phyloP scores from a whole-genome alignment of 2,888 invertebrate species.

The Auanema freiburgensis region DNA sequence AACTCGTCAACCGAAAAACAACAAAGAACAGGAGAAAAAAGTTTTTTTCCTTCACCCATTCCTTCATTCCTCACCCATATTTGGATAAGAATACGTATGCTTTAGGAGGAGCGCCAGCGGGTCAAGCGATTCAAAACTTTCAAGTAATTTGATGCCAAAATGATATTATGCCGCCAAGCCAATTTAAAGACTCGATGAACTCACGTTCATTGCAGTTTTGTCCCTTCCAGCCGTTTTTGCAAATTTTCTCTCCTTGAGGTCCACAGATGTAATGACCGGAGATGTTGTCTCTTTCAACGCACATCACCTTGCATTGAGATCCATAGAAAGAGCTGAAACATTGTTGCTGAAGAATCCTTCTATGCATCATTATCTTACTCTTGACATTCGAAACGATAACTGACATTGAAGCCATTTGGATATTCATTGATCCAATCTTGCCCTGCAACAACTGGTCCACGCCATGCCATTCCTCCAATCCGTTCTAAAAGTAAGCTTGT shows the following conservation, averaged over 20 bases:
- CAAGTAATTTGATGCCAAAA: too few relatives aligned
- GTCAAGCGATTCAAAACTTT: too few relatives aligned
- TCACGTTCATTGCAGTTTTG: slow-evolving; percentile 14
- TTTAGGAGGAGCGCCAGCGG: too few relatives aligned
- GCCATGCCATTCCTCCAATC: neutral
- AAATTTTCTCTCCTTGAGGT: slow-evolving; percentile 11
- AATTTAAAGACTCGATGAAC: too few relatives aligned
- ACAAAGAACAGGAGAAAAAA: too few relatives aligned
- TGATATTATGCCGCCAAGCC: too few relatives aligned
- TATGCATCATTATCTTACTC: neutral
- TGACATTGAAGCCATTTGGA: neutral
- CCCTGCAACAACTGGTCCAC: slow-evolving; percentile 10
- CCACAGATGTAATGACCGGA: slow-evolving; percentile 15
- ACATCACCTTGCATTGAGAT: slow-evolving; percentile 10
- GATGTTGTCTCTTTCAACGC: slow-evolving; percentile 5
- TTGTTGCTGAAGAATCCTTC: neutral
- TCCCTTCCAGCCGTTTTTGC: slow-evolving; percentile 16
- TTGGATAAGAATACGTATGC: too few relatives aligned
- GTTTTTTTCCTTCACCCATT: too few relatives aligned
- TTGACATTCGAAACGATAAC: slow-evolving; percentile 10
- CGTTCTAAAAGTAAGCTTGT: slow-evolving; percentile 7
- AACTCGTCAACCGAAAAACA: too few relatives aligned
- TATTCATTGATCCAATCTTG: slow-evolving; percentile 4
- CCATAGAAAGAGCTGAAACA: slow-evolving; percentile 7
- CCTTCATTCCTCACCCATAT: too few relatives aligned